A percentile compares a stretch with the other conserved stretches of the same genome.
Conservation (phyloP, 2,113 vertebrate genomes). For the Lophura nycthemera region DNA sequence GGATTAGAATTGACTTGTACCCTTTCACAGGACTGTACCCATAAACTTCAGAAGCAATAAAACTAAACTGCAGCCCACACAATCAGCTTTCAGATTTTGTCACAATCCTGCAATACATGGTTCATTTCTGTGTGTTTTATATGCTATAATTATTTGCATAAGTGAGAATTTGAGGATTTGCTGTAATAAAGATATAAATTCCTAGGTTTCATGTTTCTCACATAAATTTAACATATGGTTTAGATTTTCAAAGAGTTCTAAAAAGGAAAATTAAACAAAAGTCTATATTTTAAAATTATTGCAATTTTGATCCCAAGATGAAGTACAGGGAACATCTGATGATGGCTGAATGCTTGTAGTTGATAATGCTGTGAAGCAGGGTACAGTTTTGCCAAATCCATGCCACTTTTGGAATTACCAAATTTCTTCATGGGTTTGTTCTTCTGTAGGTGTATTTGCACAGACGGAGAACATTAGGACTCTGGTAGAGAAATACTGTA, state of each 20-base stretch:
- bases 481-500: not conserved
- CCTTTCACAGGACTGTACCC: not conserved
- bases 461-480: not conserved
- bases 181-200: not conserved
- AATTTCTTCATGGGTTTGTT: not conserved
- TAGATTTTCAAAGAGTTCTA: not conserved
- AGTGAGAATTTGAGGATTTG: not conserved
- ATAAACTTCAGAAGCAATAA: not conserved
- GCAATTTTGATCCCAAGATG: not conserved
- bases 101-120: fast-evolving
- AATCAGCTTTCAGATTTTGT: not conserved
- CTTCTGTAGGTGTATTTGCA: not conserved
- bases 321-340: not conserved
- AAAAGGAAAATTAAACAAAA: not conserved
- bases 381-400: not conserved
- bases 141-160: not conserved
- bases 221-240: not conserved
- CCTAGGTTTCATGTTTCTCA: not conserved
- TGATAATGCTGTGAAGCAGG: not conserved
- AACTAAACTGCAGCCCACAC: not conserved
- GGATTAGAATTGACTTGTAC: not conserved
- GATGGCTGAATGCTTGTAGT: not conserved
- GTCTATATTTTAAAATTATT: not conserved
- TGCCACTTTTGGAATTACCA: not conserved
- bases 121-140: not conserved